Evolutionary conservation across 1,140 invertebrate genomes (phyloP).

Genomic region (Parapsyche elsis): DNA sequence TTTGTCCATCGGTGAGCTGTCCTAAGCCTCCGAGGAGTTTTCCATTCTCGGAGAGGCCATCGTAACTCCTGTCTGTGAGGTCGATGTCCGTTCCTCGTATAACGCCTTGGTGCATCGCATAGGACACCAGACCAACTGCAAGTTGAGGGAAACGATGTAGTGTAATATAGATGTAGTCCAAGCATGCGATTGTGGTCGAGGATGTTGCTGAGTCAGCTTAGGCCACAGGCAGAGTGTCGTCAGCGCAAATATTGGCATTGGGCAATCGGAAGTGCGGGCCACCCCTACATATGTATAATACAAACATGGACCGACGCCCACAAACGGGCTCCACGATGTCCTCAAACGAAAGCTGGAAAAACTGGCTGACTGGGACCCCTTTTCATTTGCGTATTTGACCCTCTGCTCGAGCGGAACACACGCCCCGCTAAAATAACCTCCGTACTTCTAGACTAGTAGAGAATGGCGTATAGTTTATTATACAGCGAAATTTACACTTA

Average conservation of each 20-base stretch:
- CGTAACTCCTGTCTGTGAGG: slow-evolving; percentile 83
- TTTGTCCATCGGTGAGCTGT: slow-evolving; percentile 77
- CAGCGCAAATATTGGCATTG: not conserved
- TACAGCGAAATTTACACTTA: too few species aligned
- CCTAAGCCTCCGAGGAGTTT: slow-evolving; percentile 73
- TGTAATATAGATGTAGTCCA: not conserved
- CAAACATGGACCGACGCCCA: not conserved
- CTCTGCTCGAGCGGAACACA: too few species aligned
- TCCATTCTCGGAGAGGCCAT: slow-evolving; percentile 77
- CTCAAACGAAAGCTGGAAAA: not conserved
- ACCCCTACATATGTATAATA: not conserved
- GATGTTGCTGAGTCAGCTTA: not conserved
- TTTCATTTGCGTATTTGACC: slow-evolving; percentile 15
- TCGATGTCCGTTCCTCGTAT: slow-evolving; percentile 76
- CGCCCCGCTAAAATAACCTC: too few species aligned
- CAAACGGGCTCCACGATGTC: not conserved
- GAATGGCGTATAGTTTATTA: too few species aligned
- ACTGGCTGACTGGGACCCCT: slow-evolving; percentile 7
- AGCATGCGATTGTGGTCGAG: too few species aligned
- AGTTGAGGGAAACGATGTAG: slow-evolving; percentile 57
- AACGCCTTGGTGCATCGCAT: slow-evolving; percentile 85
- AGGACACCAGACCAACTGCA: slow-evolving; percentile 82
- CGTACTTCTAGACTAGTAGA: too few species aligned
- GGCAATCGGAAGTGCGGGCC: not conserved
- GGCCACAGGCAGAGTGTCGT: not conserved